phyloP scores from a whole-genome alignment of 1,140 invertebrate genomes.

The Chrysomallon squamiferum region DNA sequence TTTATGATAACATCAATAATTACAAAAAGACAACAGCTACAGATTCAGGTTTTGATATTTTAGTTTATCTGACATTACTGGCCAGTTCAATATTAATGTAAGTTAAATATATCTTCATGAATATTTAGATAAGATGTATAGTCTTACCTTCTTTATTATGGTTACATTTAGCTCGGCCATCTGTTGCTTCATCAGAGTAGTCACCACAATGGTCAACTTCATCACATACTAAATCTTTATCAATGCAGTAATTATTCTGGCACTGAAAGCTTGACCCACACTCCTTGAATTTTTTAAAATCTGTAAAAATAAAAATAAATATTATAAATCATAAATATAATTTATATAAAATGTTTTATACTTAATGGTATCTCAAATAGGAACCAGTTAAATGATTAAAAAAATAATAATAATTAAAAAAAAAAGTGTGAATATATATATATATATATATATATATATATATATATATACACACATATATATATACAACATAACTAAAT shows the following conservation, averaged over 20 bases:
- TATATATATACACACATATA: too few species aligned
- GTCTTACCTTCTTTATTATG: slow-evolving; percentile 17
- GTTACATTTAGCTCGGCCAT: slow-evolving; percentile 47
- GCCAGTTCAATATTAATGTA: too few species aligned
- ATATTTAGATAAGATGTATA: too few species aligned
- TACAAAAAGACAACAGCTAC: too few species aligned
- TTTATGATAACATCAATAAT: too few species aligned
- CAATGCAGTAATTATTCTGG: slow-evolving; percentile 55
- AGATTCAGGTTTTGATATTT: too few species aligned
- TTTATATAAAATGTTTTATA: background rate
- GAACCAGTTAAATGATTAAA: background rate
- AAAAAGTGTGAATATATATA: slow-evolving; percentile 3
- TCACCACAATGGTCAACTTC: slow-evolving; percentile 57
- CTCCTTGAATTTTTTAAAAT: slow-evolving; percentile 41
- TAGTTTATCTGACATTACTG: too few species aligned
- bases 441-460: too few species aligned
- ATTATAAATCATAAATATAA: background rate
- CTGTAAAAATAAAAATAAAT: slow-evolving; percentile 33
- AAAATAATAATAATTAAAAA: background rate
- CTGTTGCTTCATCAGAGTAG: slow-evolving; percentile 50
- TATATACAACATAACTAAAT: too few species aligned
- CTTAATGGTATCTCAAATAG: background rate
- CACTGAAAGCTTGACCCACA: slow-evolving; percentile 55
- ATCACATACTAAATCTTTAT: slow-evolving; percentile 53
- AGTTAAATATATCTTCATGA: too few species aligned